Evolutionary conservation across 2,888 invertebrate species (phyloP).

Genomic region (Rotaria macrura): DNA sequence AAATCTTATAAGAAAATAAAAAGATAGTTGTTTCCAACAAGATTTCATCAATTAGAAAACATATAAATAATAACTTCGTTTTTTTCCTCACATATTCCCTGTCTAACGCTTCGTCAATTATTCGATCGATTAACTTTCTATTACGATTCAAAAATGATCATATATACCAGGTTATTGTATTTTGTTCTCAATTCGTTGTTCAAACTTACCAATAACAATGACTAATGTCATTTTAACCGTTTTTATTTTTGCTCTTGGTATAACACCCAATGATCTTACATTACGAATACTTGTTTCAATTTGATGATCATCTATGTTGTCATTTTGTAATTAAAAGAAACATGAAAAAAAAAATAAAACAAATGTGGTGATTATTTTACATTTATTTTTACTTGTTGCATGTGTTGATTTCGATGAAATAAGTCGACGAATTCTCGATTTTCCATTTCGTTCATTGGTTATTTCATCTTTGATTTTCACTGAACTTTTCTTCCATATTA

Average conservation of each 20-base stretch:
- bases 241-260: constrained; percentile 45
- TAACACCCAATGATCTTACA: constrained; percentile 38
- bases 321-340: constrained; percentile 34
- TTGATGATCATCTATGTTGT: constrained; percentile 40
- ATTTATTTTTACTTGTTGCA: constrained; percentile 40
- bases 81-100: no score
- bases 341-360: constrained; percentile 37
- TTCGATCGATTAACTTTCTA: no score
- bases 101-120: no score
- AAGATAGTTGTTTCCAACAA: no score
- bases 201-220: constrained; percentile 44
- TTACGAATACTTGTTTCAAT: constrained; percentile 33
- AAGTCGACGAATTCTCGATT: neutral
- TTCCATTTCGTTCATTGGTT: neutral
- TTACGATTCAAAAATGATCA: no score
- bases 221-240: constrained; percentile 48
- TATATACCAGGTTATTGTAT: no score
- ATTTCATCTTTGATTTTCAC: constrained; percentile 43
- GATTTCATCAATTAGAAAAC: no score
- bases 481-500: constrained; percentile 77
- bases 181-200: neutral
- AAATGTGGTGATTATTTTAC: neutral
- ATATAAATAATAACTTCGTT: no score
- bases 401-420: neutral
- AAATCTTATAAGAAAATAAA: no score